These are phyloP conservation scores for Drosophila aff. DNA, from an alignment of 1,140 invertebrate genomes.

Conservation along the genomic window DNA sequence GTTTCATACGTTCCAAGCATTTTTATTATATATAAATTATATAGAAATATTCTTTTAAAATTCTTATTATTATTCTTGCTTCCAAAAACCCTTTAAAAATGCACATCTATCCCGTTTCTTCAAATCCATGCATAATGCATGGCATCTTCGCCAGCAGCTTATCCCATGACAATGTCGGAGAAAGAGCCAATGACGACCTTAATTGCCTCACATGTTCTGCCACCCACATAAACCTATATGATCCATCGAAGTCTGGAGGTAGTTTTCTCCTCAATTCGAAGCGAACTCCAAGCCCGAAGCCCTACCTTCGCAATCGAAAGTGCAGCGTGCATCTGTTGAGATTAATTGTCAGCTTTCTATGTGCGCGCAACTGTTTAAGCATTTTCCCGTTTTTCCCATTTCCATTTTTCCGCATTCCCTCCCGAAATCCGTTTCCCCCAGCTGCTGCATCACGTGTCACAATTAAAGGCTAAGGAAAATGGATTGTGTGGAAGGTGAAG, in stretches of 20 bases:
- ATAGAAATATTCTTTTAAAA: background rate
- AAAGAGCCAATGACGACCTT: conserved; percentile 49
- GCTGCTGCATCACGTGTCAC: conserved; percentile 50
- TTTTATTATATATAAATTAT: background rate
- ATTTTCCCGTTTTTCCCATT: conserved; percentile 59
- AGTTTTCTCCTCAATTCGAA: conserved; percentile 59
- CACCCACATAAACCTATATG: conserved; percentile 44
- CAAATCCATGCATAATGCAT: conserved; percentile 59
- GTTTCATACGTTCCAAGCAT: too few species aligned
- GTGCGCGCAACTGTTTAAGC: conserved; percentile 58
- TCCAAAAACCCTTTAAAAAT: background rate
- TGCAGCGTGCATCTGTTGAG: conserved; percentile 57
- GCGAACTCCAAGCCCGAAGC: conserved; percentile 23
- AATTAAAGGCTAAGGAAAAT: conserved; percentile 54
- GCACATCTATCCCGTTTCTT: background rate
- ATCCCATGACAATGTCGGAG: conserved; percentile 38
- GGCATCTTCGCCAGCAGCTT: conserved; percentile 20
- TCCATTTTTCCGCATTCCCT: conserved; percentile 32
- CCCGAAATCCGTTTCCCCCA: background rate
- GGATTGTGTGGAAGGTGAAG: conserved; percentile 62
- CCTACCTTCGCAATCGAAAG: conserved; percentile 39
- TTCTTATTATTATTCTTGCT: background rate
- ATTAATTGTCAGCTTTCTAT: conserved; percentile 73
- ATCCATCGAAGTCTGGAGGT: conserved; percentile 46
- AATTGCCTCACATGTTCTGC: conserved; percentile 72